Evolutionary conservation across 2,888 invertebrate genomes (phyloP).

Genomic region (Sphecodes monilicornis): DNA sequence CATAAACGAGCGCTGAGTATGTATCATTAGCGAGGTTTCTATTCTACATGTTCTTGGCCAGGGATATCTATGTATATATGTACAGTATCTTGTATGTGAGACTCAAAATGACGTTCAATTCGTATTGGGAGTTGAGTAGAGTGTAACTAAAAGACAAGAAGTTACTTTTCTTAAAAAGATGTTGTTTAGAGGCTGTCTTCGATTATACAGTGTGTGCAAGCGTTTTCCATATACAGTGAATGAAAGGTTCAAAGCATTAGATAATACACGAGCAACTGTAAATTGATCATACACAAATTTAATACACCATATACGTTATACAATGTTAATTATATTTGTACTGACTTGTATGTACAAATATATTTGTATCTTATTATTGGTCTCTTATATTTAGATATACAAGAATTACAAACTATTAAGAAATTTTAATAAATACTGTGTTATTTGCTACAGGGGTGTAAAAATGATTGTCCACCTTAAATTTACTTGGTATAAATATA

Average conservation of each 20-base stretch:
- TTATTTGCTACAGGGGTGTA: slow-evolving; percentile 9
- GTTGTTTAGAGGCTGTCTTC: slow-evolving; percentile 40
- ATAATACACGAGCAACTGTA: slow-evolving; percentile 40
- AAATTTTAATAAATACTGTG: slow-evolving; percentile 42
- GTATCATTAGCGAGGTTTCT: slow-evolving; percentile 25
- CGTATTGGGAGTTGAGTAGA: slow-evolving; percentile 21
- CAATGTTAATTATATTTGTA: slow-evolving; percentile 52
- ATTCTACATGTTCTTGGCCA: slow-evolving; percentile 24
- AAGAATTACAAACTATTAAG: slow-evolving; percentile 5
- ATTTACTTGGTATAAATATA: not conserved
- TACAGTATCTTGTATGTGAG: slow-evolving; percentile 72
- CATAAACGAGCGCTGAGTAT: slow-evolving; percentile 56
- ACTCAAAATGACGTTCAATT: slow-evolving; percentile 26
- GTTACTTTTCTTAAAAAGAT: slow-evolving; percentile 41
- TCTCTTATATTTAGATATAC: slow-evolving; percentile 35
- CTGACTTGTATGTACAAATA: slow-evolving; percentile 33
- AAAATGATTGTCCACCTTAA: not conserved
- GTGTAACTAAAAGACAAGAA: slow-evolving; percentile 39
- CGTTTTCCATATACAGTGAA: slow-evolving; percentile 16
- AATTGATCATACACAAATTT: slow-evolving; percentile 35
- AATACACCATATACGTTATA: slow-evolving; percentile 16
- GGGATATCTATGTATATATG: slow-evolving; percentile 75
- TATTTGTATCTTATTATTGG: slow-evolving; percentile 41
- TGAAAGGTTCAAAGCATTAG: slow-evolving; percentile 2
- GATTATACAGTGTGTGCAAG: slow-evolving; percentile 15